A percentile compares a stretch with the other conserved stretches of the same genome.
phyloP scores from a whole-genome alignment of 1,140 invertebrate species.

The Drosophila albomicans region DNA sequence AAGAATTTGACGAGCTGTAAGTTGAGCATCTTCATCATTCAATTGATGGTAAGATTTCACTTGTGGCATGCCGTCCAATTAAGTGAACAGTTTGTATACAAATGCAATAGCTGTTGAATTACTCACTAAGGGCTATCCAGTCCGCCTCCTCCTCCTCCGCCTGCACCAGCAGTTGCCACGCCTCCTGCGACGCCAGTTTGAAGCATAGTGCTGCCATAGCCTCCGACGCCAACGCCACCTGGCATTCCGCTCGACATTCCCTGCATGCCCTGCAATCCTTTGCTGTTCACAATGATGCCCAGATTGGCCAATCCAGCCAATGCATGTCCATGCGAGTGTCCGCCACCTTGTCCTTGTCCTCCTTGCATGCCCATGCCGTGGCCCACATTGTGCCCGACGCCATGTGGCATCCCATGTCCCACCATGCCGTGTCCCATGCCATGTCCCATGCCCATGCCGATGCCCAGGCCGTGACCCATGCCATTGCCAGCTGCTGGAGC shows the following conservation, averaged over 20 bases:
- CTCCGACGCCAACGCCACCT: constrained; percentile 31
- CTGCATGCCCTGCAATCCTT: constrained; percentile 44
- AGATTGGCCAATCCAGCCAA: constrained; percentile 71
- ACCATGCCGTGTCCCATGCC: neutral
- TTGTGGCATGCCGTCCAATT: constrained; percentile 57
- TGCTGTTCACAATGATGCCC: constrained; percentile 69
- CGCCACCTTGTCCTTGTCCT: constrained; percentile 29
- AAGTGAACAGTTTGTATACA: constrained; percentile 29
- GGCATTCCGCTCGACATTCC: constrained; percentile 17
- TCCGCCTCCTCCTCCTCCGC: constrained; percentile 30
- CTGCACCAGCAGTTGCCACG: constrained; percentile 16
- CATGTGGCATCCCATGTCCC: neutral
- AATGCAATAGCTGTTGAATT: constrained; percentile 43
- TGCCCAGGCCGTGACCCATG: neutral
- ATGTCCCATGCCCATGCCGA: neutral
- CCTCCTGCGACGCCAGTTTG: constrained; percentile 31
- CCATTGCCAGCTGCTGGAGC: constrained; percentile 24
- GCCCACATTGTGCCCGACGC: too few species aligned
- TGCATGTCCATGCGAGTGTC: constrained; percentile 72
- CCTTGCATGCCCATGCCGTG: too few species aligned
- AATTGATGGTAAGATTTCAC: constrained; percentile 76
- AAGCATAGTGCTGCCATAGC: constrained; percentile 61
- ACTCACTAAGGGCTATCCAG: constrained; percentile 75
- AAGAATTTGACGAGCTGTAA: constrained; percentile 68
- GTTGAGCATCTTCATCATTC: constrained; percentile 69